A percentile compares a stretch with the other conserved stretches of the same genome.
phyloP scores from a whole-genome alignment of 2,113 vertebrate genomes.

The Scalopus aquaticus region DNA sequence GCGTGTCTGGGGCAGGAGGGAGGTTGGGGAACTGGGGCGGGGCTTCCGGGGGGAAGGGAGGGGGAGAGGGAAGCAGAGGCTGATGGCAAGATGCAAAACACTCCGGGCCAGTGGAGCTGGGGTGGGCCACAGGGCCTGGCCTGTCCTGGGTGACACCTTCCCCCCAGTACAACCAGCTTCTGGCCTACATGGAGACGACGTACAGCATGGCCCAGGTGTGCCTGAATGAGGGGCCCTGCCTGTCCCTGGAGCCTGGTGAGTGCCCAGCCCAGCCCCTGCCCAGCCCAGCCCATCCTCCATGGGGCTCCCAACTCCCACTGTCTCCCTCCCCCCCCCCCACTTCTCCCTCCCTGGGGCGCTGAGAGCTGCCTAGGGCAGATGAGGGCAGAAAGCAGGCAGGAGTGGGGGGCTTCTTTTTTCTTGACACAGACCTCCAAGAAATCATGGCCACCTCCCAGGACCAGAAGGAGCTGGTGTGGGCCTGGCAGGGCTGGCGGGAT shows the following conservation, averaged over 20 bases:
- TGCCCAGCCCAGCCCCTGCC: background rate
- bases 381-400: background rate
- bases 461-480: constrained; percentile 91
- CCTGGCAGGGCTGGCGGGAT: constrained; percentile 95
- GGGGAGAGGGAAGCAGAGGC: background rate
- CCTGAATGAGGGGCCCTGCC: constrained; percentile 83
- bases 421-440: constrained; percentile 89
- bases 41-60: background rate
- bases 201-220: constrained; percentile 94
- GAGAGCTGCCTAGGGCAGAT: background rate
- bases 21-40: background rate
- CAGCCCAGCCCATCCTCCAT: background rate
- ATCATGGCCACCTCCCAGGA: constrained; percentile 91
- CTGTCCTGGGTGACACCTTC: constrained; percentile 58
- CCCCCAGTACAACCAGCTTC: constrained; percentile 91
- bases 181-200: constrained; percentile 93
- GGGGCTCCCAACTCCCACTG: background rate
- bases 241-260: constrained; percentile 92
- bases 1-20: background rate
- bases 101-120: constrained; percentile 3
- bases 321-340: background rate
- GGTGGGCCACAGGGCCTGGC: background rate
- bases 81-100: background rate
- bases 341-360: background rate
- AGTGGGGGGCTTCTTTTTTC: background rate